Evolutionary conservation across 2,797 vertebrate genomes (phyloP).

Genomic region (Sitta carolinensis): DNA sequence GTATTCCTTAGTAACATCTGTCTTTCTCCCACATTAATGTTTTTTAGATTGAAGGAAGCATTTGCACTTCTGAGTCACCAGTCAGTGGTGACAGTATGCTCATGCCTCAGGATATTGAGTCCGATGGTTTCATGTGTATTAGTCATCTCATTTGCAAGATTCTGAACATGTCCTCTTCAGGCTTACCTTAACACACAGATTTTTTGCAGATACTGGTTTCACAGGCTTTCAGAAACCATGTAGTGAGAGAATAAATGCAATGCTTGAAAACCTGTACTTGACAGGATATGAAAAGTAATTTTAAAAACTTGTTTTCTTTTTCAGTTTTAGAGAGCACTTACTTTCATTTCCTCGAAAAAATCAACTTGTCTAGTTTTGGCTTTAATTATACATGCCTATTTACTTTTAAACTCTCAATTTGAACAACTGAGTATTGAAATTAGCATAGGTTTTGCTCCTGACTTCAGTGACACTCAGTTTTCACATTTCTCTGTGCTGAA

Average conservation of each 20-base stretch:
- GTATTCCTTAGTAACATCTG: conserved; percentile 58
- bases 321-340: background rate
- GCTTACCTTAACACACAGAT: conserved; percentile 8
- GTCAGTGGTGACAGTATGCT: conserved; percentile 62
- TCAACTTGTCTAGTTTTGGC: background rate
- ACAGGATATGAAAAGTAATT: background rate
- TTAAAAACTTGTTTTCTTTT: background rate
- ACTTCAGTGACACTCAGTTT: background rate
- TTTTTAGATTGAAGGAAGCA: conserved; percentile 59
- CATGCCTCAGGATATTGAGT: conserved; percentile 59
- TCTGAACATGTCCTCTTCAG: conserved; percentile 25
- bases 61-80: conserved; percentile 67
- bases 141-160: conserved; percentile 59
- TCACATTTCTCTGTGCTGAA: background rate
- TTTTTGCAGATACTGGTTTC: background rate
- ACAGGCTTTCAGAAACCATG: background rate
- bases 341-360: background rate
- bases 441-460: background rate
- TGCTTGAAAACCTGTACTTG: background rate
- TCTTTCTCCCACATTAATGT: conserved; percentile 65
- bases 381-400: background rate
- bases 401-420: background rate
- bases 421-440: background rate
- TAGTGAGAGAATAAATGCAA: background rate
- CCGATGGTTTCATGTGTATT: conserved; percentile 41